These are phyloP conservation scores for Drosophila nr. perissopoda DNA, from an alignment of 2,888 invertebrate genomes.

Conservation along the genomic window DNA sequence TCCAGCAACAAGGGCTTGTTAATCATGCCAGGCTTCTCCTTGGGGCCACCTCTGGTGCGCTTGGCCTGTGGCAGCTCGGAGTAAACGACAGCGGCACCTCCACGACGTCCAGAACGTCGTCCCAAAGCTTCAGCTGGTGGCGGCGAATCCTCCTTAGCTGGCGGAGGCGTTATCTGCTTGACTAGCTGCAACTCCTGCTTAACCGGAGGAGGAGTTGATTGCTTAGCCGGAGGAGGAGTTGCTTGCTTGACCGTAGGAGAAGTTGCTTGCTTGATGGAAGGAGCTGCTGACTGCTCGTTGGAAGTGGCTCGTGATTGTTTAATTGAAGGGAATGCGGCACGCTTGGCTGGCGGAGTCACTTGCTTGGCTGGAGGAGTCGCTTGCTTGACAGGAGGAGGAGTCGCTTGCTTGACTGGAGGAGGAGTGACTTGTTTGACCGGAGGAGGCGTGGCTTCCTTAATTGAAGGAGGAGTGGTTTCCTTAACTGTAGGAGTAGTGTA, in stretches of 20 bases:
- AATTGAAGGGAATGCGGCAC: background rate
- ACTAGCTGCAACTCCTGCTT: constrained; percentile 3
- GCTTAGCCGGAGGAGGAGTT: background rate
- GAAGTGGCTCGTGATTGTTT: background rate
- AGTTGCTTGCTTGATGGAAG: background rate
- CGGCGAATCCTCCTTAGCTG: constrained; percentile 30
- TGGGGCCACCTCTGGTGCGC: constrained; percentile 68
- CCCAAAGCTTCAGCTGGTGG: constrained; percentile 39
- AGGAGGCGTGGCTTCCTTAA: background rate
- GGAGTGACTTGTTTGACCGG: background rate
- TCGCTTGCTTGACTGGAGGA: background rate
- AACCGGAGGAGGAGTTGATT: background rate
- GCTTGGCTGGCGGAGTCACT: background rate
- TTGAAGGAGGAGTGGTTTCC: background rate
- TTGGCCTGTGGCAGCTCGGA: constrained; percentile 77
- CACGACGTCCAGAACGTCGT: constrained; percentile 79
- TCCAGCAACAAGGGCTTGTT: constrained; percentile 26
- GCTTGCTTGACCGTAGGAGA: background rate
- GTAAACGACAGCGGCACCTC: constrained; percentile 71
- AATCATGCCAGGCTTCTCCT: constrained; percentile 39
- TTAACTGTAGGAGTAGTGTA: background rate
- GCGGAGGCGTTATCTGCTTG: constrained; percentile 21
- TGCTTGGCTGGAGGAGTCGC: background rate
- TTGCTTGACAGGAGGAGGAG: background rate
- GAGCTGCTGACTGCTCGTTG: background rate